A percentile compares a stretch with the other conserved stretches of the same genome.
phyloP scores from a whole-genome alignment of 1,140 invertebrate species.

The Aphidius gifuensis region DNA sequence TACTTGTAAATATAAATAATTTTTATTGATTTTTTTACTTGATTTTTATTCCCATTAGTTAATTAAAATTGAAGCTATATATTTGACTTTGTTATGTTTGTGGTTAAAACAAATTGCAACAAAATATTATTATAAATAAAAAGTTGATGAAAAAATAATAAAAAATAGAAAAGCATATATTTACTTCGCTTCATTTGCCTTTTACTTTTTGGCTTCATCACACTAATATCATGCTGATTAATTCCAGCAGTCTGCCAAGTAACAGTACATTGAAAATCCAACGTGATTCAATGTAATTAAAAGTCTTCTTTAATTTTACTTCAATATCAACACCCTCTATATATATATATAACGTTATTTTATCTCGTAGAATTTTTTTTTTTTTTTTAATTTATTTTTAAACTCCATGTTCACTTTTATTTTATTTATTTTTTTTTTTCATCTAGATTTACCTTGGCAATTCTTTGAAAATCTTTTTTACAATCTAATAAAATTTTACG shows the following conservation, averaged over 20 bases:
- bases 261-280: background rate
- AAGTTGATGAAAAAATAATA: background rate
- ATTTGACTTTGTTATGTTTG: no score
- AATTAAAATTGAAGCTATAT: background rate
- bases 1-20: background rate
- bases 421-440: background rate
- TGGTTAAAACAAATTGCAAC: slow-evolving; percentile 3
- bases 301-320: no score
- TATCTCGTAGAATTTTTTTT: background rate
- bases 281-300: no score
- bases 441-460: background rate
- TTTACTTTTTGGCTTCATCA: background rate
- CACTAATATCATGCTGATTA: slow-evolving; percentile 12
- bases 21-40: background rate
- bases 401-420: no score
- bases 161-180: background rate
- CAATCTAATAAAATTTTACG: slow-evolving; percentile 17
- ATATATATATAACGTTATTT: no score
- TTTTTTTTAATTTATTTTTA: background rate
- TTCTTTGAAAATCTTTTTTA: slow-evolving; percentile 4
- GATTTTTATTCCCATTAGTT: slow-evolving; percentile 3
- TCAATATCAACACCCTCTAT: no score
- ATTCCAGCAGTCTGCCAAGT: background rate
- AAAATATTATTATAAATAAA: slow-evolving; percentile 3
- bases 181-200: background rate